Evolutionary conservation across 2,888 invertebrate species (phyloP).

Genomic region (Ophraella communa): DNA sequence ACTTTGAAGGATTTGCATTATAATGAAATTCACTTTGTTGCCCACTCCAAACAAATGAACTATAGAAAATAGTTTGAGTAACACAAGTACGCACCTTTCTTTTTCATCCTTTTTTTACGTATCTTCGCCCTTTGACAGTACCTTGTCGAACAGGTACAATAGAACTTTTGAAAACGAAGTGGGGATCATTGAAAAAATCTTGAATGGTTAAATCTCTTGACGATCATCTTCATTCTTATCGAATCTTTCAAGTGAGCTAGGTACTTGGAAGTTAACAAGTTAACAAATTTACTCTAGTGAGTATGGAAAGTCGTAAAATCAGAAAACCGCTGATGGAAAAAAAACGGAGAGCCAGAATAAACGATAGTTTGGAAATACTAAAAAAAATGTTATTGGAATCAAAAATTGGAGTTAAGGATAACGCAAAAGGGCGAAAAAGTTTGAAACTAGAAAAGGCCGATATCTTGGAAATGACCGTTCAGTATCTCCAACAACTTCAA

Average conservation of each 20-base stretch:
- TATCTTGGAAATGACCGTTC: conserved; percentile 69
- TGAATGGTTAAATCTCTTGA: conserved; percentile 21
- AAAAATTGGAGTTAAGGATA: conserved; percentile 52
- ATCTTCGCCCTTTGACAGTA: conserved; percentile 6
- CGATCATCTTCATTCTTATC: conserved; percentile 23
- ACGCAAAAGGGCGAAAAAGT: conserved; percentile 57
- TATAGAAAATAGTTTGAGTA: too few relatives aligned
- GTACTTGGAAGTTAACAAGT: too few relatives aligned
- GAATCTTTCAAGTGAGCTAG: neutral
- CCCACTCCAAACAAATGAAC: too few relatives aligned
- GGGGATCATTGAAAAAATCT: conserved; percentile 27
- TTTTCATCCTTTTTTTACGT: conserved; percentile 3
- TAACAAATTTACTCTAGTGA: conserved; percentile 9
- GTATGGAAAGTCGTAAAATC: conserved; percentile 56
- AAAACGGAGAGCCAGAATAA: conserved; percentile 63
- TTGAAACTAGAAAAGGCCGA: conserved; percentile 72
- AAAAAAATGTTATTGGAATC: conserved; percentile 62
- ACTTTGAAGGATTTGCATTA: too few relatives aligned
- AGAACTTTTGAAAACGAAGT: conserved; percentile 12
- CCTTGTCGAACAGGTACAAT: conserved; percentile 33
- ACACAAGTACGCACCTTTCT: conserved; percentile 5
- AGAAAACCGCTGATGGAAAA: conserved; percentile 66
- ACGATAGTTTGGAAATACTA: conserved; percentile 63
- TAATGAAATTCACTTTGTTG: too few relatives aligned
- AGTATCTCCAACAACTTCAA: conserved; percentile 64